A percentile compares a stretch with the other conserved stretches of the same genome.
phyloP scores from a whole-genome alignment of 2,797 vertebrate species.

The Sardinella longiceps region DNA sequence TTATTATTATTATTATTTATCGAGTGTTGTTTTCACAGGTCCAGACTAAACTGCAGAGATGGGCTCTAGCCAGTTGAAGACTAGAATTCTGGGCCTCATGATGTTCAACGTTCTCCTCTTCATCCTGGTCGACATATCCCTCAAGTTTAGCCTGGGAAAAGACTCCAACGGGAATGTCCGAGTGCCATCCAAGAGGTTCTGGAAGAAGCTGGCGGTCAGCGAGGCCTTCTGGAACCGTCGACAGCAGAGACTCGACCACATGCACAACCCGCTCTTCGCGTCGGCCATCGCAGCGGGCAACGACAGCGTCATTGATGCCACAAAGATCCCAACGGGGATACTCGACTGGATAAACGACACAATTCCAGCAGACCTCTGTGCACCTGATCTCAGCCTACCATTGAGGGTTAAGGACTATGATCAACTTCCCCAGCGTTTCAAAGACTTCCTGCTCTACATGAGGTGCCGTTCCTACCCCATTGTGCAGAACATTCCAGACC shows the following conservation, averaged over 20 bases:
- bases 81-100: slow-evolving; percentile 79
- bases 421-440: slow-evolving; percentile 81
- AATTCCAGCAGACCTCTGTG: slow-evolving; percentile 66
- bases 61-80: slow-evolving; percentile 77
- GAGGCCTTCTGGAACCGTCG: slow-evolving; percentile 88
- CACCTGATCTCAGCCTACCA: slow-evolving; percentile 74
- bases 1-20: background rate
- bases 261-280: slow-evolving; percentile 79
- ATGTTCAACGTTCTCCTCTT: slow-evolving; percentile 85
- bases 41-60: slow-evolving; percentile 74
- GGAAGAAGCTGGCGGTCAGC: slow-evolving; percentile 70
- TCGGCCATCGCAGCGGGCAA: slow-evolving; percentile 44
- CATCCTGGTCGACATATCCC: slow-evolving; percentile 80
- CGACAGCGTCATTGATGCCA: slow-evolving; percentile 65
- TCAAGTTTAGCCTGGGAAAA: slow-evolving; percentile 70
- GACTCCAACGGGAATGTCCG: slow-evolving; percentile 56
- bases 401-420: slow-evolving; percentile 78
- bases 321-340: slow-evolving; percentile 46
- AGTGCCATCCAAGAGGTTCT: slow-evolving; percentile 78
- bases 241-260: slow-evolving; percentile 82
- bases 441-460: slow-evolving; percentile 90
- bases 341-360: slow-evolving; percentile 69
- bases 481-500: slow-evolving; percentile 77
- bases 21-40: slow-evolving; percentile 49
- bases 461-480: slow-evolving; percentile 86